Conservation (phyloP, 2,888 invertebrate genomes). For the Pyrrhia umbra region DNA sequence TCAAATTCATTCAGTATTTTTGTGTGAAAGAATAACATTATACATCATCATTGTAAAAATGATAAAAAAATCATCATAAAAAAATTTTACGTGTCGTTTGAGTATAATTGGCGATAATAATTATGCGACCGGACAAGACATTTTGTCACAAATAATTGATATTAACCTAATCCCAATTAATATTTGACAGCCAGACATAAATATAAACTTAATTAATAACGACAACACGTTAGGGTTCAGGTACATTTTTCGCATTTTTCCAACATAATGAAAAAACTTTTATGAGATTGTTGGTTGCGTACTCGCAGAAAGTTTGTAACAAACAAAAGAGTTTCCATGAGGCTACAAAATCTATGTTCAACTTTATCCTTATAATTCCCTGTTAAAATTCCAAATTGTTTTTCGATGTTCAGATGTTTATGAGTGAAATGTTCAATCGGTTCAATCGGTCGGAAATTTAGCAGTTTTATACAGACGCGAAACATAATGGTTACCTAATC, state of each 20-base stretch:
- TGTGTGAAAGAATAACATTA: too few species aligned
- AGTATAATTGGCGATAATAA: too few species aligned
- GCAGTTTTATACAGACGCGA: neutral
- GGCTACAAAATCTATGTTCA: slow-evolving; percentile 36
- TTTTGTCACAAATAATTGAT: neutral
- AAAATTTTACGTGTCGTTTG: too few species aligned
- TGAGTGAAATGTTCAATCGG: slow-evolving; percentile 5
- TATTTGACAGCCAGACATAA: neutral
- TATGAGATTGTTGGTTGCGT: slow-evolving; percentile 21
- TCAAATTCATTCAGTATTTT: too few species aligned
- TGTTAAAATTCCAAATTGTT: slow-evolving; percentile 27
- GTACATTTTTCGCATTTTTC: slow-evolving; percentile 42
- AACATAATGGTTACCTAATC: neutral
- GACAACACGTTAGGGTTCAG: slow-evolving; percentile 12
- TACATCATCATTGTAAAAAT: too few species aligned
- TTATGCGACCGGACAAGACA: too few species aligned
- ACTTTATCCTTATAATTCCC: slow-evolving; percentile 35
- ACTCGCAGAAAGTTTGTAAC: slow-evolving; percentile 31
- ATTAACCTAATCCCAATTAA: neutral
- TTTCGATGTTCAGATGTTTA: slow-evolving; percentile 32
- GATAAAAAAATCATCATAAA: too few species aligned
- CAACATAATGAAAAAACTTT: slow-evolving; percentile 57
- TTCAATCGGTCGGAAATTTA: neutral
- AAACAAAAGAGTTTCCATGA: slow-evolving; percentile 36
- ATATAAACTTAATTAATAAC: slow-evolving; percentile 12